phyloP scores from a whole-genome alignment of 2,113 vertebrate species.

The Prionailurus viverrinus region DNA sequence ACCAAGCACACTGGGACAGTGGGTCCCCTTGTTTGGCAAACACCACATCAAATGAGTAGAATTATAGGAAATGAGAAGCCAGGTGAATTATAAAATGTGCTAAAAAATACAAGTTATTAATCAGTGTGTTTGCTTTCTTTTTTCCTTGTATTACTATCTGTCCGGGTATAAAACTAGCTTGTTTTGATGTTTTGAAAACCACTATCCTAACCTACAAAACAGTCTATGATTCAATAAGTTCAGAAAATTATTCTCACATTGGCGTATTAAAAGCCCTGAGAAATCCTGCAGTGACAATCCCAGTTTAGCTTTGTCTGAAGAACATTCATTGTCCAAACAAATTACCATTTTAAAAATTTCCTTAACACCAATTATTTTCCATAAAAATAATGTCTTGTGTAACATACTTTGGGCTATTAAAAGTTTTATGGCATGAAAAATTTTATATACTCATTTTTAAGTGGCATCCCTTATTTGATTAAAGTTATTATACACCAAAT shows the following conservation, averaged over 20 bases:
- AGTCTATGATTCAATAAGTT: background rate
- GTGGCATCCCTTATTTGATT: background rate
- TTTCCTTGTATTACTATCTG: background rate
- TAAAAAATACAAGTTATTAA: background rate
- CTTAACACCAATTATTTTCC: background rate
- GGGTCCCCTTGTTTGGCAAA: background rate
- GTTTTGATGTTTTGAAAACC: background rate
- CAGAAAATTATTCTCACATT: background rate
- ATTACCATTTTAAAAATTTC: background rate
- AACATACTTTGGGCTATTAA: background rate
- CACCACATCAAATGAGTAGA: background rate
- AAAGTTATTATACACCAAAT: background rate
- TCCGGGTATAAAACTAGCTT: background rate
- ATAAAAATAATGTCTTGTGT: background rate
- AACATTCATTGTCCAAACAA: background rate
- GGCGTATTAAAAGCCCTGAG: background rate
- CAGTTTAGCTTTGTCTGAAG: background rate
- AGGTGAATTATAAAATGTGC: background rate
- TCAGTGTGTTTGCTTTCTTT: background rate
- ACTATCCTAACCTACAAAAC: background rate
- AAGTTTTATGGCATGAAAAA: background rate
- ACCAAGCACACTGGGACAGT: rapidly evolving
- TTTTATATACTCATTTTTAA: background rate
- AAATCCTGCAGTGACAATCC: background rate
- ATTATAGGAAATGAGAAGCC: background rate